Evolutionary conservation across 2,113 vertebrate species (phyloP).

Genomic region (Plectropomus leopardus): DNA sequence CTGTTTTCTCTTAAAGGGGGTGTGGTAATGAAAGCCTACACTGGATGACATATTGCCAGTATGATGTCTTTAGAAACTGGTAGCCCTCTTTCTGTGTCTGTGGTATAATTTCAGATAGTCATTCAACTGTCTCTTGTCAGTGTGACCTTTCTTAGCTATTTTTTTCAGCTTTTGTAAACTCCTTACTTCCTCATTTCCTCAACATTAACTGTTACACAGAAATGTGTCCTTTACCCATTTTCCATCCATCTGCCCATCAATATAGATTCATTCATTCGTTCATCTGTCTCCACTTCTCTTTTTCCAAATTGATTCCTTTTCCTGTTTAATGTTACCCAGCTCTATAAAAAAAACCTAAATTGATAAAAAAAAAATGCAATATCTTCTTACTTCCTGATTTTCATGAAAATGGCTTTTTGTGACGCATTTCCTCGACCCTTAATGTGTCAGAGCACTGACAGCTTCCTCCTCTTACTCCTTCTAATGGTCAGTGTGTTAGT

Average conservation of each 20-base stretch:
- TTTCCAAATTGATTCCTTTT: not conserved
- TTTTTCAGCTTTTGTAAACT: not conserved
- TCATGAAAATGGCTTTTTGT: slow-evolving; percentile 28
- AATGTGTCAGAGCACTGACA: slow-evolving; percentile 32
- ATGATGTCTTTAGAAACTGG: not conserved
- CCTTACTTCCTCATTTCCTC: not conserved
- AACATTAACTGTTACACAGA: not conserved
- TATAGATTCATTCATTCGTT: not conserved
- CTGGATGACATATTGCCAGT: no score
- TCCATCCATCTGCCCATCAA: not conserved
- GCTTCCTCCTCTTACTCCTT: slow-evolving; percentile 29
- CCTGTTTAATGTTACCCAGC: not conserved
- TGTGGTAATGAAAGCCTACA: no score
- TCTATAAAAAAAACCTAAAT: not conserved
- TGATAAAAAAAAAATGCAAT: slow-evolving; percentile 10
- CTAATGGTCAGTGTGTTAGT: slow-evolving; percentile 21
- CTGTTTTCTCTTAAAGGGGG: no score
- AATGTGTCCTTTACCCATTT: not conserved
- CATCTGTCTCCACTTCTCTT: not conserved
- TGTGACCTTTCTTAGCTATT: not conserved
- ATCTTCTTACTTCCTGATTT: not conserved
- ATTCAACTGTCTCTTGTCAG: not conserved
- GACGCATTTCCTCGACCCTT: slow-evolving; percentile 23
- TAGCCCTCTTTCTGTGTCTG: not conserved
- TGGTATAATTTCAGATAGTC: not conserved